Evolutionary conservation across 2,797 vertebrate genomes (phyloP), one percentile per base, ranked within the genome.

Genomic region (Falco columbarius): DNA sequence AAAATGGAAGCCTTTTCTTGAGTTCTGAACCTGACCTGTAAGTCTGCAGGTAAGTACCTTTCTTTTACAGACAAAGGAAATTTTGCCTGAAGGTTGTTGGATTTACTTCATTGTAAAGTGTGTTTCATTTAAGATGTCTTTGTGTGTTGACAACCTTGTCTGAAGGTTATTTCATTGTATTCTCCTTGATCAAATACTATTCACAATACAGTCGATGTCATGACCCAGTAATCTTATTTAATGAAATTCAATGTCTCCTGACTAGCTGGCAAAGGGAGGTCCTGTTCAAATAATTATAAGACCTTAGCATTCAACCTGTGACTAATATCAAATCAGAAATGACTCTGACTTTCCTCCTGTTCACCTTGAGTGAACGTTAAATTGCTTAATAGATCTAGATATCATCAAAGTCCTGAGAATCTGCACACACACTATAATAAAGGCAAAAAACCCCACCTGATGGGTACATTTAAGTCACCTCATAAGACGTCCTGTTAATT

Each of bases 241-340:
- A 92, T 62, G 49, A 84, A 89, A 83, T 44, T 80, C 81, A 91
- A 0, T 72, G 32, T 87, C 85, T 89, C 68, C 70, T 95, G 32
- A 14, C 52, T 79, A 86, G 84, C 71, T 82, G 61, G 23, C n/a
- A 95, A 89, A 90, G 58, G 59, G 87, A 84, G 23, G 34, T 59
- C 70, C 62, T 77, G 87, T 92, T 94, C 80, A 95, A 92, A 91
- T 40, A 96, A 95, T 94, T 96, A 91, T 51, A 84, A 97, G 95
- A 93, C 71, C 84, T 71, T 92, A 87, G 54, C 14, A 18, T 66
- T 95, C 83, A 96, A 93, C 93, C 52, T 59, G 86, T 92, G 83
- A 79, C 87, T 96, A 92, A 82, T 62, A 93, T 54, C 72, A 96
- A 95, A 96, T 92, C 88, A 81, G 83, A 94, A 94, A 89, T 38